These are phyloP conservation scores for Salmo trutta DNA, from an alignment of 2,797 vertebrate genomes.

Conservation along the genomic window DNA sequence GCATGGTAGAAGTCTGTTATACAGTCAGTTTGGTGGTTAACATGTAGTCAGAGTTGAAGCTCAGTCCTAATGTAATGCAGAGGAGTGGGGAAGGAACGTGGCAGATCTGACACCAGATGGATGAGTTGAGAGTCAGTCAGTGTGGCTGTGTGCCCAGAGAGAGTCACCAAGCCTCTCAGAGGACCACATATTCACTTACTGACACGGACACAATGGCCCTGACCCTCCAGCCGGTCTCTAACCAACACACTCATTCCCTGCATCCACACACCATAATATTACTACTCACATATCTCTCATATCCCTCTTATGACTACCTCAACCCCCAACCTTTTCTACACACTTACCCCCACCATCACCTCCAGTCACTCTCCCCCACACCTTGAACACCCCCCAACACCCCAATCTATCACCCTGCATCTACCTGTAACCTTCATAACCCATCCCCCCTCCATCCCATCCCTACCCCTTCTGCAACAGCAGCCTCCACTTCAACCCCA, in stretches of 20 bases:
- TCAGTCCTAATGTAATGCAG: not conserved
- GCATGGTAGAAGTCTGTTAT: not conserved
- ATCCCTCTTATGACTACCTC: not conserved
- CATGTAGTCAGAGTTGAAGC: constrained; percentile 11
- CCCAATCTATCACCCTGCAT: not conserved
- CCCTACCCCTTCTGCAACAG: not conserved
- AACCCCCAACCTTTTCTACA: not conserved
- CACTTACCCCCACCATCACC: not conserved
- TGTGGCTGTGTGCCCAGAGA: constrained; percentile 30
- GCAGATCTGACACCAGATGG: constrained; percentile 26
- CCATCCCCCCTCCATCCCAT: not conserved
- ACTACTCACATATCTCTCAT: not conserved
- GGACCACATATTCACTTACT: constrained; percentile 8
- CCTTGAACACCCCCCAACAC: no score
- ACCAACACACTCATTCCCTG: not conserved
- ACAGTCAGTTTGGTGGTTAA: not conserved
- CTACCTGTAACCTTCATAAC: not conserved
- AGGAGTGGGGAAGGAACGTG: constrained; percentile 13
- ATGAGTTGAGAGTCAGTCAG: constrained; percentile 29
- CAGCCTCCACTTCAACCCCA: not conserved
- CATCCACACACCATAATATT: not conserved
- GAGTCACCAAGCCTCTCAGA: constrained; percentile 20
- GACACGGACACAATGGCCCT: not conserved
- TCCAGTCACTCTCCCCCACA: not conserved
- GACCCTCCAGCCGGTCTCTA: not conserved